A percentile compares a stretch with the other conserved stretches of the same genome.
Evolutionary conservation across 2,797 vertebrate species (phyloP).

Genomic region (Hapalemur alaotrensis): DNA sequence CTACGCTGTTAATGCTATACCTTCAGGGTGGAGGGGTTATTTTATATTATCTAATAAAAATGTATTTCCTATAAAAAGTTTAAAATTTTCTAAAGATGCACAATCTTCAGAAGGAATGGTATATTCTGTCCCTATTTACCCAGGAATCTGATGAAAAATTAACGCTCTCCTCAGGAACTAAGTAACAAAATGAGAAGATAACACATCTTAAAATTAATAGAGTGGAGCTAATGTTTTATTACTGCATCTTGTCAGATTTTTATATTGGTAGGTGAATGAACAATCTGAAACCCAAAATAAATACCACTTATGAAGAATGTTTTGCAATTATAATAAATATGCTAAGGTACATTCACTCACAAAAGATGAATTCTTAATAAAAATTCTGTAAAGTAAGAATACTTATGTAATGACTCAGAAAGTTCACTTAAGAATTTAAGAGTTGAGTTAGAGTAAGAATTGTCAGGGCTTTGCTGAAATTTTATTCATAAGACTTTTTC

Average conservation of each 20-base stretch:
- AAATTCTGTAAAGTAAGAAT: slow-evolving; percentile 38
- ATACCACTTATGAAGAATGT: slow-evolving; percentile 9
- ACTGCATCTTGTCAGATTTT: slow-evolving; percentile 35
- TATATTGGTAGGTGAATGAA: slow-evolving; percentile 30
- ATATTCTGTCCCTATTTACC: slow-evolving; percentile 32
- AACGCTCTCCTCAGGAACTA: slow-evolving; percentile 32
- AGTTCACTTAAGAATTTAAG: slow-evolving; percentile 44
- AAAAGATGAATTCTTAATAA: slow-evolving; percentile 48
- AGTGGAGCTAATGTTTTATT: slow-evolving; percentile 25
- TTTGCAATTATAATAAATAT: slow-evolving; percentile 50
- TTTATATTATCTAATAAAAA: slow-evolving; percentile 56
- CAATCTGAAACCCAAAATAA: slow-evolving; percentile 49
- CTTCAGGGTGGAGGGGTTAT: neutral
- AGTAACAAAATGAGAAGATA: slow-evolving; percentile 38
- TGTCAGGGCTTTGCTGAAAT: neutral
- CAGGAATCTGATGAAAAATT: slow-evolving; percentile 46
- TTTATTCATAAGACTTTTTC: neutral
- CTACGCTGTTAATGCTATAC: slow-evolving; percentile 42
- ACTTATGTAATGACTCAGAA: slow-evolving; percentile 6
- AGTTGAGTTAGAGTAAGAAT: slow-evolving; percentile 32
- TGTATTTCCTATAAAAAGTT: slow-evolving; percentile 36
- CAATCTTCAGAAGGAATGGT: slow-evolving; percentile 33
- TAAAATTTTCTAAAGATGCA: slow-evolving; percentile 39
- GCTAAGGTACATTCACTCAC: neutral
- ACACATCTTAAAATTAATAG: slow-evolving; percentile 26